Evolutionary conservation across 1,140 invertebrate genomes (phyloP).

Genomic region (Drosophila parabipectinata): DNA sequence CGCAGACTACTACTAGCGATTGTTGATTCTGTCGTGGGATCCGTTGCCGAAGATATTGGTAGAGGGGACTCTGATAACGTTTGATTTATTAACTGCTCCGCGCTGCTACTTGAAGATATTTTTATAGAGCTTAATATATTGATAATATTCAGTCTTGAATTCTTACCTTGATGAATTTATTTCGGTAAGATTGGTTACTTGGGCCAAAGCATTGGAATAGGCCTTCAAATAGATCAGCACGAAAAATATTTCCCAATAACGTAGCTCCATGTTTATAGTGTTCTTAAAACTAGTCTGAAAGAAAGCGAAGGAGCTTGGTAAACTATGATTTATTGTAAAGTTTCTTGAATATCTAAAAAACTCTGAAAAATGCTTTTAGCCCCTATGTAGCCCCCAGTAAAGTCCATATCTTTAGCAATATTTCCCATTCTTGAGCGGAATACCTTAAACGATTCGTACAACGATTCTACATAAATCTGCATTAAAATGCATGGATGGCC

Average conservation of each 20-base stretch:
- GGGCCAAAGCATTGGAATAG: not conserved
- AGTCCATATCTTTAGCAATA: too few relatives aligned
- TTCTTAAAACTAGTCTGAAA: slow-evolving; percentile 11
- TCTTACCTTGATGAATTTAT: not conserved
- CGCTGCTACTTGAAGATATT: not conserved
- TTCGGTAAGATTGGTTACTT: not conserved
- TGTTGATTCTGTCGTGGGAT: slow-evolving; percentile 1
- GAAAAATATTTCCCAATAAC: slow-evolving; percentile 13
- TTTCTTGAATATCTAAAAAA: too few relatives aligned
- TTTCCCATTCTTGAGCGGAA: too few relatives aligned
- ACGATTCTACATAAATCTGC: too few relatives aligned
- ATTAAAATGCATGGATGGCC: too few relatives aligned
- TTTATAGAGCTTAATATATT: not conserved
- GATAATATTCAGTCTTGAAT: not conserved
- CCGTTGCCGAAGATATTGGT: not conserved
- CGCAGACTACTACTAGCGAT: not conserved
- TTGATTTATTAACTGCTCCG: not conserved
- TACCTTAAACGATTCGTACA: too few relatives aligned
- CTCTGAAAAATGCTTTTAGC: too few relatives aligned
- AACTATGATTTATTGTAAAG: too few relatives aligned
- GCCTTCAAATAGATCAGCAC: slow-evolving; percentile 5
- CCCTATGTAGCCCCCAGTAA: too few relatives aligned
- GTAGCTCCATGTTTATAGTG: slow-evolving; percentile 15
- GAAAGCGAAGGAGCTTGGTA: not conserved
- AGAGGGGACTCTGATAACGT: not conserved